Percentiles rank a stretch among this genome's conserved stretches.
phyloP scores from a whole-genome alignment of 2,113 vertebrate genomes.

The Paralichthys olivaceus region DNA sequence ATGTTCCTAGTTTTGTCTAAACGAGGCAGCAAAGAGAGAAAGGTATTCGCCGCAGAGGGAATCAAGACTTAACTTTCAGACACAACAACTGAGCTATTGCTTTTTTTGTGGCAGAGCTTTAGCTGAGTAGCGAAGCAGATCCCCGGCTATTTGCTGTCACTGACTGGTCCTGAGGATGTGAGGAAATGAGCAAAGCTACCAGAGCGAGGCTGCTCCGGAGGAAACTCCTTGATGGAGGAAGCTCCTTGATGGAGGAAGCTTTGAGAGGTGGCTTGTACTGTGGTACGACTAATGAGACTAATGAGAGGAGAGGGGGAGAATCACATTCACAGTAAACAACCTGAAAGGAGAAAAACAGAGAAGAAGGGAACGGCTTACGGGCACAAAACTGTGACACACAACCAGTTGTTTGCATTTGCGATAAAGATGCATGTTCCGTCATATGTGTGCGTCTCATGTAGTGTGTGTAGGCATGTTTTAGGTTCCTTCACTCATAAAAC shows the following conservation, averaged over 20 bases:
- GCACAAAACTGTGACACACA: conserved; percentile 16
- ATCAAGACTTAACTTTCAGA: conserved; percentile 28
- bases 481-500: conserved; percentile 14
- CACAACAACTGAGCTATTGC: neutral
- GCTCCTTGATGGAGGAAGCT: conserved; percentile 47
- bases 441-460: neutral
- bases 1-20: neutral
- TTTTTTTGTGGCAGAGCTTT: neutral
- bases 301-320: conserved; percentile 31
- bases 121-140: conserved; percentile 12
- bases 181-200: conserved; percentile 40
- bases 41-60: neutral
- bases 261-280: conserved; percentile 22
- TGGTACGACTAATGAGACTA: conserved; percentile 47
- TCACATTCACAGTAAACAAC: conserved; percentile 41
- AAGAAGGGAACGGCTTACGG: neutral
- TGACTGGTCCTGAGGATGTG: conserved; percentile 50
- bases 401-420: conserved; percentile 24
- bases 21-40: neutral
- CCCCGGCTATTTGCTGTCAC: conserved; percentile 35
- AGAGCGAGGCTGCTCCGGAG: conserved; percentile 37
- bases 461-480: neutral
- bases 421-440: neutral
- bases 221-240: conserved; percentile 49
- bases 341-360: conserved; percentile 12